A percentile compares a stretch with the other conserved stretches of the same genome.
These are phyloP conservation scores for Lepus timidus DNA, from an alignment of 2,113 vertebrate species.

Conservation along the genomic window DNA sequence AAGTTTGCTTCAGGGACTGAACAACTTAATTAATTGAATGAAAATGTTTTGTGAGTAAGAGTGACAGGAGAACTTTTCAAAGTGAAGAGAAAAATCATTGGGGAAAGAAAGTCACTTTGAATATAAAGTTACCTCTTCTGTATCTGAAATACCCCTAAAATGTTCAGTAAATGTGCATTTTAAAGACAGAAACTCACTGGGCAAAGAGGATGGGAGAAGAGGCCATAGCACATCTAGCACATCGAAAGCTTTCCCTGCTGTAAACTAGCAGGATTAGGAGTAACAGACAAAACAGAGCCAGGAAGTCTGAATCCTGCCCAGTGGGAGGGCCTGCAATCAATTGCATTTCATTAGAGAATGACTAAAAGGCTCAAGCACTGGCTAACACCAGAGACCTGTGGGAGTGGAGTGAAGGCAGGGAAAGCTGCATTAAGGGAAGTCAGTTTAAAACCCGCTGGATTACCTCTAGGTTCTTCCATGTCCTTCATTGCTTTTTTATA, in stretches of 20 bases:
- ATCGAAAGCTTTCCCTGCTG: neutral
- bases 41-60: constrained; percentile 54
- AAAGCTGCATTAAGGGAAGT: neutral
- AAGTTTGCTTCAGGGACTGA: neutral
- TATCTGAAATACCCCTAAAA: neutral
- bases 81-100: constrained; percentile 2
- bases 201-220: neutral
- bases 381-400: neutral
- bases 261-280: constrained; percentile 1
- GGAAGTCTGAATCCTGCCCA: neutral
- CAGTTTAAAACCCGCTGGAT: neutral
- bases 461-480: neutral
- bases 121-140: neutral
- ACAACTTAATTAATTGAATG: constrained; percentile 60
- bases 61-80: constrained; percentile 46
- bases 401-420: neutral
- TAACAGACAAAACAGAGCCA: constrained; percentile 39
- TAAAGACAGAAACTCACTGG: constrained; percentile 6
- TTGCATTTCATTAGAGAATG: constrained; percentile 57
- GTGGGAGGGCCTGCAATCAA: neutral
- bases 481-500: neutral
- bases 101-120: neutral
- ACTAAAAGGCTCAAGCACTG: constrained; percentile 39
- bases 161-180: neutral
- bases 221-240: neutral